Evolutionary conservation across 2,797 vertebrate genomes (phyloP).

Genomic region (Mormyrops boulengeri): DNA sequence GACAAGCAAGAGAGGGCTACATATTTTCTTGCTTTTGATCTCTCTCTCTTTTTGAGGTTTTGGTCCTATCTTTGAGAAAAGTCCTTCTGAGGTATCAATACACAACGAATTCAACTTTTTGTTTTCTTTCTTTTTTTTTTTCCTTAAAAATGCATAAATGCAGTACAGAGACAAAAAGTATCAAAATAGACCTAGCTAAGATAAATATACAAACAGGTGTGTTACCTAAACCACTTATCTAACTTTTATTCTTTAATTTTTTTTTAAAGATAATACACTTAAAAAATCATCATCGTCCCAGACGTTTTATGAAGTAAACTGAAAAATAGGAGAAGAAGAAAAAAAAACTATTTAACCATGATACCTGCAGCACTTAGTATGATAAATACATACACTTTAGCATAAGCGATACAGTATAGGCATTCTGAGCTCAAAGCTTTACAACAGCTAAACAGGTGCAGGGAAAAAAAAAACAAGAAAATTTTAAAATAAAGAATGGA

Average conservation of each 20-base stretch:
- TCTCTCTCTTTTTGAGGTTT: conserved; percentile 61
- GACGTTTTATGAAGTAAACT: conserved; percentile 66
- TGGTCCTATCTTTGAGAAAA: conserved; percentile 75
- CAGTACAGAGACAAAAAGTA: conserved; percentile 80
- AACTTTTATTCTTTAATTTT: conserved; percentile 60
- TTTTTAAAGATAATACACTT: conserved; percentile 66
- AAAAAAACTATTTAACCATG: conserved; percentile 58
- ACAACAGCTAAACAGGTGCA: conserved; percentile 69
- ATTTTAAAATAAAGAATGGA: conserved; percentile 34
- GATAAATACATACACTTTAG: conserved; percentile 75
- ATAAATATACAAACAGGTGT: conserved; percentile 82
- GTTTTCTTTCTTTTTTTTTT: conserved; percentile 57
- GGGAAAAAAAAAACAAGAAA: conserved; percentile 41
- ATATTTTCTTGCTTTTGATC: conserved; percentile 56
- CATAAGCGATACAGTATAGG: conserved; percentile 72
- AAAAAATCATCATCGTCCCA: conserved; percentile 65
- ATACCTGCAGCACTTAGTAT: conserved; percentile 73
- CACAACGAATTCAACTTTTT: conserved; percentile 65
- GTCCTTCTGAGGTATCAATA: conserved; percentile 78
- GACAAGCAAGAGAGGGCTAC: conserved; percentile 71
- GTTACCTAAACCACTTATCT: conserved; percentile 78
- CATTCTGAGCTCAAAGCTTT: conserved; percentile 68
- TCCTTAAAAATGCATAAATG: conserved; percentile 80
- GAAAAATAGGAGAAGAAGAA: conserved; percentile 44
- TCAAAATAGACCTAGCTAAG: conserved; percentile 84